Evolutionary conservation across 2,113 vertebrate genomes (phyloP).

Genomic region (Argyrosomus japonicus): DNA sequence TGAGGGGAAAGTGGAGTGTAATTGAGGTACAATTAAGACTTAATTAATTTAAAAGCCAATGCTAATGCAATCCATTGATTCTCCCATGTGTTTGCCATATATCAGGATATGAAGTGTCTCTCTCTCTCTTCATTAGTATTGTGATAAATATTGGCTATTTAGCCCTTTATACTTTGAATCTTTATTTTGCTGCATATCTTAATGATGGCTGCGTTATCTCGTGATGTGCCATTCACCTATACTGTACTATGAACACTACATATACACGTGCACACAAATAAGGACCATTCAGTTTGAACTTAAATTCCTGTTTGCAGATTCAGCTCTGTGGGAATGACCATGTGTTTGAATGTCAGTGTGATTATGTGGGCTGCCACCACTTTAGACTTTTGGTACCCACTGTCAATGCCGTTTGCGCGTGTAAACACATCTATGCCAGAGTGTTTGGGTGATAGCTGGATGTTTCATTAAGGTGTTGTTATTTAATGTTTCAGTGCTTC

Average conservation of each 20-base stretch:
- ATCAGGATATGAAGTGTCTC: background rate
- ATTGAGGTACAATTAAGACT: slow-evolving; percentile 45
- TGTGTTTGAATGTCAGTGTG: background rate
- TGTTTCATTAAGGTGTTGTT: slow-evolving; percentile 5
- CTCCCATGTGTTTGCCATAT: background rate
- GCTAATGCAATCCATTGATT: slow-evolving; percentile 24
- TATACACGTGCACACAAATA: no score
- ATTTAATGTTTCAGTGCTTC: background rate
- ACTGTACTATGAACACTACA: no score
- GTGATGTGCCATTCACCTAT: no score
- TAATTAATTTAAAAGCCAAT: slow-evolving; percentile 48
- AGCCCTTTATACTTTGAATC: no score
- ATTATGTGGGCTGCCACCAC: background rate
- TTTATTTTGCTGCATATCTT: no score
- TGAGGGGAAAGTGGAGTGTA: slow-evolving; percentile 32
- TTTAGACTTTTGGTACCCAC: background rate
- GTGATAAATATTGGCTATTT: no score
- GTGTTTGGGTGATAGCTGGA: background rate
- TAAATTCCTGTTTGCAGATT: background rate
- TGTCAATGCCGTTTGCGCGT: background rate
- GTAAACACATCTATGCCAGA: background rate
- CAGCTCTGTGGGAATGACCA: background rate
- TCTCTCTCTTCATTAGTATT: no score
- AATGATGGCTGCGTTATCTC: no score
- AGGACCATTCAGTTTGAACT: no score